A percentile compares a stretch with the other conserved stretches of the same genome.
Conservation (phyloP, 2,888 invertebrate species). For the Drosophila maculinotata region DNA sequence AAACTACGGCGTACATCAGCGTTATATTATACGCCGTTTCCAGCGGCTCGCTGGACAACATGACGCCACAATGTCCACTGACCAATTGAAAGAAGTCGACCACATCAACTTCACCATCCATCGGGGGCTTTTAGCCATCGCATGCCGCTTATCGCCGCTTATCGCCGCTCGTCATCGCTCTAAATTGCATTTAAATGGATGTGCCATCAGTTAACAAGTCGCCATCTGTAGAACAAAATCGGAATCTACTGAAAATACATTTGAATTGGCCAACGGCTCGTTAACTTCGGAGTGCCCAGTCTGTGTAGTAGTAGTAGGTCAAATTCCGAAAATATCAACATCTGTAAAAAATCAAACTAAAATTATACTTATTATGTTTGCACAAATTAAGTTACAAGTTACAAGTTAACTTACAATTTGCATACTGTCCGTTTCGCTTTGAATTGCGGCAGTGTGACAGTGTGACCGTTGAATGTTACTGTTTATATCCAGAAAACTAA, state of each 20-base stretch:
- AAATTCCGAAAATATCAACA: slow-evolving; percentile 2
- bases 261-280: slow-evolving; percentile 9
- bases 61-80: slow-evolving; percentile 8
- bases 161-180: slow-evolving; percentile 42
- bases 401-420: no score
- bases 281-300: slow-evolving; percentile 25
- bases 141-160: slow-evolving; percentile 41
- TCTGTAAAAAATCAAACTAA: slow-evolving; percentile 3
- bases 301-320: no score
- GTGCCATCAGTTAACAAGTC: slow-evolving; percentile 42
- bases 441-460: not conserved
- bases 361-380: not conserved
- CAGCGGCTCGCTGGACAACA: slow-evolving; percentile 26
- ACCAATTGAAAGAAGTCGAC: not conserved
- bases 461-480: slow-evolving; percentile 1
- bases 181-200: slow-evolving; percentile 56
- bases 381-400: not conserved
- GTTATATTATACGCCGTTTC: slow-evolving; percentile 64
- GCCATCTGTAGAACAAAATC: slow-evolving; percentile 12
- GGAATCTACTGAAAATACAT: not conserved
- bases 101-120: not conserved
- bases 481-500: not conserved
- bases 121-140: slow-evolving; percentile 42
- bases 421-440: slow-evolving; percentile 10
- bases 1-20: slow-evolving; percentile 77